Conservation (phyloP, 2,888 invertebrate genomes). For the Macrosiphum euphorbiae region DNA sequence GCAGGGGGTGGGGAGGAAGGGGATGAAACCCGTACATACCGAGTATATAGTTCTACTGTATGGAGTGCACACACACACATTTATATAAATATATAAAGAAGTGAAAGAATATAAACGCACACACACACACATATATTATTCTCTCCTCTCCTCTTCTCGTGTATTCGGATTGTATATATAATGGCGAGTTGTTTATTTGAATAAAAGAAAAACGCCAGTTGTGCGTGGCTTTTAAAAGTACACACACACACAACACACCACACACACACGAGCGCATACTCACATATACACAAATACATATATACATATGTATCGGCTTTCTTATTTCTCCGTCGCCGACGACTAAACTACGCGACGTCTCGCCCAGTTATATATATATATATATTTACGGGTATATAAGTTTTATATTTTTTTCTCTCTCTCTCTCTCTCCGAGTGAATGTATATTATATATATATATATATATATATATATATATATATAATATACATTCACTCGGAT, state of each 20-base stretch:
- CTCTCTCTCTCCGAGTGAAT: neutral
- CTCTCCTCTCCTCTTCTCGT: neutral
- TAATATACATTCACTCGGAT: too few relatives aligned
- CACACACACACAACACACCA: neutral
- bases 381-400: neutral
- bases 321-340: neutral
- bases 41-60: neutral
- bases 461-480: too few relatives aligned
- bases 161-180: neutral
- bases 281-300: neutral
- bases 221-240: constrained; percentile 54
- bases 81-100: neutral
- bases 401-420: neutral
- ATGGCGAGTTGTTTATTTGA: constrained; percentile 50
- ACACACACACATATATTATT: neutral
- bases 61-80: neutral
- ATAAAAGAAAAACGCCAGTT: constrained; percentile 60
- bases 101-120: constrained; percentile 1
- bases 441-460: too few relatives aligned
- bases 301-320: constrained; percentile 20
- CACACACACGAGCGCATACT: neutral
- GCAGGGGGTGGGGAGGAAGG: neutral
- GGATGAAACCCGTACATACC: neutral
- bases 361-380: neutral
- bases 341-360: neutral